Evolutionary conservation across 2,113 vertebrate genomes (phyloP).

Genomic region (Ariopsis seemanni): DNA sequence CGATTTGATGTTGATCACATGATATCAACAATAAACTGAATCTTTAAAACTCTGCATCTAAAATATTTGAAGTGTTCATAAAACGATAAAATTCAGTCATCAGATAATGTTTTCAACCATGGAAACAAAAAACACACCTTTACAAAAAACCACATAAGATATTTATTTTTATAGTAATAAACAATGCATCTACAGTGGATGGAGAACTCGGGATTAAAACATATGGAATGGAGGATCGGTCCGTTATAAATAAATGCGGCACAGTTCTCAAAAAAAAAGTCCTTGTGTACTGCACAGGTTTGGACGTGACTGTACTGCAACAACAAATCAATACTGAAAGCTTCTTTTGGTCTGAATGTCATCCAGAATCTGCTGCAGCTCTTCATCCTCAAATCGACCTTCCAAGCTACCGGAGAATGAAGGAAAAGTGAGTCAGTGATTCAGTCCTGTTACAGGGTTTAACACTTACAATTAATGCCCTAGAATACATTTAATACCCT

Average conservation of each 20-base stretch:
- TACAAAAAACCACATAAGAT: background rate
- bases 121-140: background rate
- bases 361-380: conserved; percentile 95
- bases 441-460: background rate
- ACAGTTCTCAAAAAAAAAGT: background rate
- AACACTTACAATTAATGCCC: background rate
- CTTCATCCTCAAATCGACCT: conserved; percentile 94
- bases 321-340: conserved; percentile 84
- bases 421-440: background rate
- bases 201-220: background rate
- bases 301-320: background rate
- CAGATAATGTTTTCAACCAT: background rate
- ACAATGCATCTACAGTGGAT: background rate
- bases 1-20: background rate
- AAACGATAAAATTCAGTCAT: too few relatives aligned
- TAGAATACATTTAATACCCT: too few relatives aligned
- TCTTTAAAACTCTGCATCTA: background rate
- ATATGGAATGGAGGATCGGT: background rate
- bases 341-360: conserved; percentile 98
- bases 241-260: background rate
- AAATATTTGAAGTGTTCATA: background rate
- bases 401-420: conserved; percentile 77
- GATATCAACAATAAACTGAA: background rate
- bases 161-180: conserved; percentile 13
- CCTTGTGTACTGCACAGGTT: background rate